These are phyloP conservation scores for Pachyuromys duprasi DNA, from an alignment of 2,797 vertebrate species.

Conservation along the genomic window DNA sequence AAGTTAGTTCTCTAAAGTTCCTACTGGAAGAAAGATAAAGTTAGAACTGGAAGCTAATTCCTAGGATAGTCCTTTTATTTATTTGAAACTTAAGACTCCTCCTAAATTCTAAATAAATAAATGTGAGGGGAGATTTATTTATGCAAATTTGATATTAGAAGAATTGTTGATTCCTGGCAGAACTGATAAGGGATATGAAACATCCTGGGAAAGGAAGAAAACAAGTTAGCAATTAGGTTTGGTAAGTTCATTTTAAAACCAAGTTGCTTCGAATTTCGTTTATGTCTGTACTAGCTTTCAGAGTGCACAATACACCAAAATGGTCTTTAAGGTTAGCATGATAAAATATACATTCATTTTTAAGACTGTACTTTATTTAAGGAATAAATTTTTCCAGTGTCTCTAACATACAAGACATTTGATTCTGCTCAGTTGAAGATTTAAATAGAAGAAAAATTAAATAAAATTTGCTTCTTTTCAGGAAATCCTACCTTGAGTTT, in stretches of 20 bases:
- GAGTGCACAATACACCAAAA: background rate
- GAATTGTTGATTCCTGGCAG: slow-evolving; percentile 41
- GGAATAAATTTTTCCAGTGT: background rate
- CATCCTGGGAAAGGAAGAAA: slow-evolving; percentile 14
- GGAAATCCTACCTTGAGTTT: slow-evolving; percentile 94
- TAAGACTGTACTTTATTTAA: background rate
- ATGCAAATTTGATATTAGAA: slow-evolving; percentile 57
- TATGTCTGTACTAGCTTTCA: background rate
- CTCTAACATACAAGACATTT: slow-evolving; percentile 27
- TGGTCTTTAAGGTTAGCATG: background rate
- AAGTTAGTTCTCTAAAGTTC: slow-evolving; percentile 8
- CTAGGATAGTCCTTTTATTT: slow-evolving; percentile 15
- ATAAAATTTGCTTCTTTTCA: slow-evolving; percentile 83
- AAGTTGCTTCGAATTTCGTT: slow-evolving; percentile 39
- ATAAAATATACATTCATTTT: background rate
- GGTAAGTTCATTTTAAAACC: slow-evolving; percentile 25
- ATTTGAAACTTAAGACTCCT: slow-evolving; percentile 21
- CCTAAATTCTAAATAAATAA: slow-evolving; percentile 54
- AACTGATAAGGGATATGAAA: background rate
- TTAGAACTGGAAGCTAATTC: slow-evolving; percentile 27
- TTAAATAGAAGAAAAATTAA: slow-evolving; percentile 42
- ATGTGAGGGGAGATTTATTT: slow-evolving; percentile 62
- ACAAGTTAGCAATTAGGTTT: slow-evolving; percentile 26
- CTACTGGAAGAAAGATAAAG: background rate
- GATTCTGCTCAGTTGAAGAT: slow-evolving; percentile 20